phyloP scores from a whole-genome alignment of 2,797 vertebrate species.

The Gymnocypris eckloni region DNA sequence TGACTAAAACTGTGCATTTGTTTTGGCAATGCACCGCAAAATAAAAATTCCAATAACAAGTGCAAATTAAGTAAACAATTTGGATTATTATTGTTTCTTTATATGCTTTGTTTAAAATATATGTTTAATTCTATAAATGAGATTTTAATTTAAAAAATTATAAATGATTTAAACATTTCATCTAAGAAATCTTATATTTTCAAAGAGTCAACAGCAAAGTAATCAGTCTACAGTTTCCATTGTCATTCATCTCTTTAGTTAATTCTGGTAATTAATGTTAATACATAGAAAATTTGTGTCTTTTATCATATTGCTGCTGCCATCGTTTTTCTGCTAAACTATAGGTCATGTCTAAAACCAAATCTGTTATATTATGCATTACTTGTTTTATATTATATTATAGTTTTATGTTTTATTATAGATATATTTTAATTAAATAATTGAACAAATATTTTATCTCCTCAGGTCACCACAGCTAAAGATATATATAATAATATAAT shows the following conservation, averaged over 20 bases:
- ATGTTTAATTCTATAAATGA: not conserved
- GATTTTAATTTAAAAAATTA: not conserved
- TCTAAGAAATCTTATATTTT: not conserved
- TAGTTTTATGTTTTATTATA: no score
- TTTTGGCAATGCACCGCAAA: not conserved
- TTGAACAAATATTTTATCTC: not conserved
- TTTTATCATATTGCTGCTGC: no score
- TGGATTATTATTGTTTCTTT: not conserved
- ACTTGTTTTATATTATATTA: no score
- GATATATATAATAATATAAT: no score
- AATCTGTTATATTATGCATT: no score
- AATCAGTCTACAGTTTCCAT: not conserved
- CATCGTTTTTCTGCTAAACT: no score
- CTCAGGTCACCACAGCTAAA: not conserved
- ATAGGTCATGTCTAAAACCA: no score
- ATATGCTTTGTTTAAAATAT: not conserved
- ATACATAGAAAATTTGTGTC: not conserved
- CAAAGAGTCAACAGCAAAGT: not conserved
- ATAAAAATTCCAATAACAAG: not conserved
- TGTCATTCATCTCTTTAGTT: not conserved
- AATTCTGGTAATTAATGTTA: not conserved
- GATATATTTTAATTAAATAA: no score
- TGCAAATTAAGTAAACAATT: not conserved
- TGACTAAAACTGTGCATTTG: conserved; percentile 55
- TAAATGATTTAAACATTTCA: not conserved